Evolutionary conservation across 2,888 invertebrate species (phyloP).

Genomic region (Caenorhabditis virilis): DNA sequence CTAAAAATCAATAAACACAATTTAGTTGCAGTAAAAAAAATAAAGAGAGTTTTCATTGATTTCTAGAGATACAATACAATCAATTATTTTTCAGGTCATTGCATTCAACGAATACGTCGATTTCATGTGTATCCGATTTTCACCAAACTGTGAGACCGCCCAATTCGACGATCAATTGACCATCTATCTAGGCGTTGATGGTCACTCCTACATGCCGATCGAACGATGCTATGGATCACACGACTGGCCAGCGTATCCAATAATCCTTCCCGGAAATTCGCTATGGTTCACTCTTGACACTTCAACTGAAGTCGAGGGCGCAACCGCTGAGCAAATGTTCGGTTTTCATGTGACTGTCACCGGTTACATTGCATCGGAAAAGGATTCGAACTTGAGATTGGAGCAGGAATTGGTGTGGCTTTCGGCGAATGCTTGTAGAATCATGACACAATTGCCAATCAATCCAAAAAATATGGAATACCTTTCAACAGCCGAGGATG

Average conservation of each 20-base stretch:
- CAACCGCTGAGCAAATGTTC: conserved; percentile 53
- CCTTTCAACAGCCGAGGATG: conserved; percentile 73
- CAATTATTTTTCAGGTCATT: conserved; percentile 71
- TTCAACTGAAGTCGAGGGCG: conserved; percentile 71
- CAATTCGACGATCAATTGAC: conserved; percentile 84
- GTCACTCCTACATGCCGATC: conserved; percentile 68
- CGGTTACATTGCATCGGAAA: conserved; percentile 42
- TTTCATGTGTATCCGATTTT: conserved; percentile 92
- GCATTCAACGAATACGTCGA: conserved; percentile 85
- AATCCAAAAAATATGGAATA: conserved; percentile 71
- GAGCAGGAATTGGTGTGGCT: conserved; percentile 66
- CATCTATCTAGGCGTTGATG: conserved; percentile 69
- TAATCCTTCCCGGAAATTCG: conserved; percentile 76
- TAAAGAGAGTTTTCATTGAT: too few relatives aligned
- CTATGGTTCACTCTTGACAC: conserved; percentile 93
- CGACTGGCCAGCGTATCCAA: conserved; percentile 79
- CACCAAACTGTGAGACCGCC: conserved; percentile 72
- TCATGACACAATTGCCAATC: conserved; percentile 54
- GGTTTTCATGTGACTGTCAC: conserved; percentile 64
- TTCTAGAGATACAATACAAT: too few relatives aligned
- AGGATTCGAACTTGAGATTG: conserved; percentile 45
- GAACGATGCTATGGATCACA: conserved; percentile 47
- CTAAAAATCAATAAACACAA: too few relatives aligned
- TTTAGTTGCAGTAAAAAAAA: too few relatives aligned
- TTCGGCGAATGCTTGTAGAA: conserved; percentile 59